Conservation (phyloP, 2,797 vertebrate genomes). For the Aplochiton taeniatus region DNA sequence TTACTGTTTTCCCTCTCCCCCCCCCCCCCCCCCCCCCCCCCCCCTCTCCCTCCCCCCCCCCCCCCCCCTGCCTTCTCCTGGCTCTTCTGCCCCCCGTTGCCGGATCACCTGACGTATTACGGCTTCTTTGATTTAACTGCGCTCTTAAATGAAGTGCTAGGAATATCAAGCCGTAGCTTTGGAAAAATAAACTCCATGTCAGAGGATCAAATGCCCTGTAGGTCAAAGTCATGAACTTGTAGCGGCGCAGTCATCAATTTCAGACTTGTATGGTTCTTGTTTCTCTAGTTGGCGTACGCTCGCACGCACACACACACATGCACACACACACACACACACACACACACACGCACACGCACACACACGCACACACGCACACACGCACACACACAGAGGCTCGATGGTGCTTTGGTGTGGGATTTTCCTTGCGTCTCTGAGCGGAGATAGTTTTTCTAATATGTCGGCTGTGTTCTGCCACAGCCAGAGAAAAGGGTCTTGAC, state of each 20-base stretch:
- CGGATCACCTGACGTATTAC: constrained; percentile 99
- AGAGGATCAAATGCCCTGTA: constrained; percentile 85
- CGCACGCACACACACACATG: no score
- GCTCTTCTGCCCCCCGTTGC: constrained; percentile 85
- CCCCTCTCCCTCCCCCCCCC: constrained; percentile 58
- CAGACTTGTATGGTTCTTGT: constrained; percentile 79
- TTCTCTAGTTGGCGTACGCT: constrained; percentile 69
- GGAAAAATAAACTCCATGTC: constrained; percentile 94
- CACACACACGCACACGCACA: no score
- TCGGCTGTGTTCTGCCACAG: background rate
- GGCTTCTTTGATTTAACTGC: constrained; percentile 98
- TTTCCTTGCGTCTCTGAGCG: constrained; percentile 8
- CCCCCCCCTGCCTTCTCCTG: constrained; percentile 47
- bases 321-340: no score
- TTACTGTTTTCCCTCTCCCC: constrained; percentile 92
- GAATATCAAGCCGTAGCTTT: constrained; percentile 96
- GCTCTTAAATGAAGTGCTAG: constrained; percentile 98
- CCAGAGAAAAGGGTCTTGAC: background rate
- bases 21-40: constrained; percentile 78
- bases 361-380: no score
- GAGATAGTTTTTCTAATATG: background rate
- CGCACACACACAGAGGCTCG: no score
- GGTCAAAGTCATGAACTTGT: constrained; percentile 84
- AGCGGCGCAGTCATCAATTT: constrained; percentile 79
- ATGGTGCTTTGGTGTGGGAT: constrained; percentile 28